Base-by-base conservation (phyloP, 2,113 vertebrate genomes). In the Neopipo cinnamomea region DNA sequence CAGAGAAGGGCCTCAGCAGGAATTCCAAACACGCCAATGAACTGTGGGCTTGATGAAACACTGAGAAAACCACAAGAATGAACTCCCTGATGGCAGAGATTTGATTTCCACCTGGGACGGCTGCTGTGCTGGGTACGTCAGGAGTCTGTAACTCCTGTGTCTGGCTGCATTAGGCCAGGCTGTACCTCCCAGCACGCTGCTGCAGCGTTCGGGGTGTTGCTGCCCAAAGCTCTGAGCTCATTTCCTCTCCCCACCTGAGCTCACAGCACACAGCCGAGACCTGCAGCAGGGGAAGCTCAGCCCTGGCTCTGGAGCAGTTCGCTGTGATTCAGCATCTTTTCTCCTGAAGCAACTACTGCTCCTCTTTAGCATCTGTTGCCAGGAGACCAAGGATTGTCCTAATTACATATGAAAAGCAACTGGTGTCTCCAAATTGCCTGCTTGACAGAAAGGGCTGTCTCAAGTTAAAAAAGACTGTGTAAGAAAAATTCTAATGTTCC, bases 331-430 rank as follows among this genome's bases (percentile, higher is more conserved):
- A 80, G 46, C 50, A 84, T 61, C 72, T 71, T 58, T 28, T 76
- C 49, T 83, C 82, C 80, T 77, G 59, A 91, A 91, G 76, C 33
- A 39, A 55, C 65, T 91, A 42, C 47, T 68, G 61, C 70, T 90
- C n/a, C 61, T 78, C n/a, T 65, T 84, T 52, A 74, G 47, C 62
- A 58, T 77, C 47, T 56, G 85, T 95, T 94, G 91, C 94, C 88
- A 95, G 73, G 92, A 93, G 79, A 96, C 49, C 37, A 39, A 68
- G 79, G 88, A 92, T 58, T 61, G 68, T 68, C 70, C 88, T 87
- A 81, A 87, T 96, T 93, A 91, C 42, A 72, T 15, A 65, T 55
- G 76, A 92, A 93, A 94, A 92, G 76, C 30, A 89, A 74, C 66
- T 49, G 79, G 80, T 27, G 31, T 75, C 47, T 93, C 63, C 52